Conservation (phyloP, 2,797 vertebrate species). For the Toxotes lorentzi region DNA sequence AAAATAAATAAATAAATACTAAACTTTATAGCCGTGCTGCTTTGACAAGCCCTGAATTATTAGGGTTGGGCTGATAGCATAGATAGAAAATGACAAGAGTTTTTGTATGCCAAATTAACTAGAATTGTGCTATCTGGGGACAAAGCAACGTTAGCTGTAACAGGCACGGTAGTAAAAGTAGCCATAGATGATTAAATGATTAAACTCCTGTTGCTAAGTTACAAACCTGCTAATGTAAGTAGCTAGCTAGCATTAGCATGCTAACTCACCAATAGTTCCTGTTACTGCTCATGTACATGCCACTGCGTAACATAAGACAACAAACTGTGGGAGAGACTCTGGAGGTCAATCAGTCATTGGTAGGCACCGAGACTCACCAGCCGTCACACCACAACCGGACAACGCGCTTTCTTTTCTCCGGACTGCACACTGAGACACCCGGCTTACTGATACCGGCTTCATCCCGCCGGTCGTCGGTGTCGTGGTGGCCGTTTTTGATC, state of each 20-base stretch:
- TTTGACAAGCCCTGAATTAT: background rate
- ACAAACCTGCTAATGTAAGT: constrained; percentile 19
- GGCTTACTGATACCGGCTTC: constrained; percentile 50
- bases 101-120: background rate
- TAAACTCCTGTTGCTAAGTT: constrained; percentile 29
- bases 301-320: background rate
- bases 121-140: background rate
- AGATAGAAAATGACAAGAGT: background rate
- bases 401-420: constrained; percentile 82
- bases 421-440: constrained; percentile 55
- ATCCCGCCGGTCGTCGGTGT: constrained; percentile 26
- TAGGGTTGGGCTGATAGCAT: background rate
- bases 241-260: constrained; percentile 64
- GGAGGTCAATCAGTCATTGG: background rate
- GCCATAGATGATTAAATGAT: accelerated
- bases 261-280: background rate
- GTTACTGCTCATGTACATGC: too few relatives aligned
- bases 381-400: constrained; percentile 95
- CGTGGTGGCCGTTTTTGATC: constrained; percentile 86
- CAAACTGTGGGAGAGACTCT: accelerated
- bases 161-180: background rate
- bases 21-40: background rate
- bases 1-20: too few relatives aligned
- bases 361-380: constrained; percentile 85
- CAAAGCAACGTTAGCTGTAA: background rate